phyloP scores from a whole-genome alignment of 2,113 vertebrate genomes.

The Microcebus griseorufus region DNA sequence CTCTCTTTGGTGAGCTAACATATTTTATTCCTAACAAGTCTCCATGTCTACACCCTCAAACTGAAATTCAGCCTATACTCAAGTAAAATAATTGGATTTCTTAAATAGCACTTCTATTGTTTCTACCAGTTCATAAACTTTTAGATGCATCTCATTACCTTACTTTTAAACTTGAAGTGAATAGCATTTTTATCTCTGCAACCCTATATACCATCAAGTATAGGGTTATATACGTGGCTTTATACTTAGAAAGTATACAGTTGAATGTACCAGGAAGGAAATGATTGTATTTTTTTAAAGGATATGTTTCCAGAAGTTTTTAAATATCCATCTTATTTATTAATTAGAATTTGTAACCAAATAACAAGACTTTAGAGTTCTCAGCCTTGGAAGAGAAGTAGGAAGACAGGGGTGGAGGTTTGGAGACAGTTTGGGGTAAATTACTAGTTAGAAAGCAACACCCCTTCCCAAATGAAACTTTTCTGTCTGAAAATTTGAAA shows the following conservation, averaged over 20 bases:
- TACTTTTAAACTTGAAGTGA: not conserved
- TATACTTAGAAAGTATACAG: not conserved
- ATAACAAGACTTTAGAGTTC: not conserved
- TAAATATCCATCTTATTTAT: not conserved
- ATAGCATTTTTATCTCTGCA: not conserved
- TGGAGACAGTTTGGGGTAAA: not conserved
- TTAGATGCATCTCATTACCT: not conserved
- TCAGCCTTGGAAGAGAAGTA: not conserved
- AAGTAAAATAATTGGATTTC: constrained; percentile 10
- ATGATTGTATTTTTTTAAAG: not conserved
- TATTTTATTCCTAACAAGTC: not conserved
- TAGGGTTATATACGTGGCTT: not conserved
- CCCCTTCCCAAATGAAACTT: not conserved
- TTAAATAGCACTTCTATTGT: not conserved
- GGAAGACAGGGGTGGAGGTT: not conserved
- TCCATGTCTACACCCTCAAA: not conserved
- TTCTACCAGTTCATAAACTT: constrained; percentile 6
- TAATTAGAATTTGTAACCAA: not conserved
- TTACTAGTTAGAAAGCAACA: not conserved
- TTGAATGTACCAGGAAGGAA: not conserved
- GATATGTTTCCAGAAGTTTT: not conserved
- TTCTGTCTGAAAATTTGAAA: not conserved
- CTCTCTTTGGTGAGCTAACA: not conserved
- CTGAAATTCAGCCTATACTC: not conserved
- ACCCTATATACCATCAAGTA: not conserved